Conservation (phyloP, 2,797 vertebrate species). For the Enteromius thamalakanensis region DNA sequence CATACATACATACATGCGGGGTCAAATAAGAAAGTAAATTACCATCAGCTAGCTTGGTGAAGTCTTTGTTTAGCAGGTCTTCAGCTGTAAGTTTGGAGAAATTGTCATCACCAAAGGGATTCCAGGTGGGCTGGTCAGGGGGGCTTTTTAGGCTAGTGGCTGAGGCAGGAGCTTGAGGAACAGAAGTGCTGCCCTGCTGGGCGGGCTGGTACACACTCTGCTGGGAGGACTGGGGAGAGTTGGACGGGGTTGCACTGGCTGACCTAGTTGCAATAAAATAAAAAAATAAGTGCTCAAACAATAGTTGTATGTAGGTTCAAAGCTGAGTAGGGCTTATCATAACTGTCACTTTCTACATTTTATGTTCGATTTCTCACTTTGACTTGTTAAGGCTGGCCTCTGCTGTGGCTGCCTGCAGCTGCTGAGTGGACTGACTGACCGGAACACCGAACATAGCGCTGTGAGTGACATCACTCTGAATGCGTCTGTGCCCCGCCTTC, state of each 20-base stretch:
- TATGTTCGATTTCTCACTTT: constrained; percentile 75
- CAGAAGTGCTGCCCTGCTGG: constrained; percentile 61
- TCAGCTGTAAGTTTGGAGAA: constrained; percentile 91
- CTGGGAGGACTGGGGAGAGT: constrained; percentile 81
- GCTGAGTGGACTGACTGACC: constrained; percentile 84
- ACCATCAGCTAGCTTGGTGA: constrained; percentile 86
- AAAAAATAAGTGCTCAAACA: background rate
- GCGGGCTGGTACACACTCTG: constrained; percentile 81
- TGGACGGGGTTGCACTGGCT: constrained; percentile 82
- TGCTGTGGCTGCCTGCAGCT: constrained; percentile 83
- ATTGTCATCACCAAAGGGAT: constrained; percentile 95
- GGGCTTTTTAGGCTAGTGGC: constrained; percentile 63
- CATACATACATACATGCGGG: too few species aligned
- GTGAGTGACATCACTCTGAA: constrained; percentile 86
- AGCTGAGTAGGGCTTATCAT: background rate
- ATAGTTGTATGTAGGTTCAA: background rate
- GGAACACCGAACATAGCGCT: constrained; percentile 79
- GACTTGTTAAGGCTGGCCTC: constrained; percentile 86
- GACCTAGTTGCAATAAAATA: constrained; percentile 72
- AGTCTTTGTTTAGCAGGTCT: constrained; percentile 88
- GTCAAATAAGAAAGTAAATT: constrained; percentile 9
- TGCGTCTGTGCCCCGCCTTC: constrained; percentile 82
- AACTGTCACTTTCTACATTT: background rate
- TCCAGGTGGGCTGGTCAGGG: constrained; percentile 84
- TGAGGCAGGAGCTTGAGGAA: constrained; percentile 17